These are phyloP conservation scores for Apocrypta bakeri DNA, from an alignment of 1,140 invertebrate species.

Conservation along the genomic window DNA sequence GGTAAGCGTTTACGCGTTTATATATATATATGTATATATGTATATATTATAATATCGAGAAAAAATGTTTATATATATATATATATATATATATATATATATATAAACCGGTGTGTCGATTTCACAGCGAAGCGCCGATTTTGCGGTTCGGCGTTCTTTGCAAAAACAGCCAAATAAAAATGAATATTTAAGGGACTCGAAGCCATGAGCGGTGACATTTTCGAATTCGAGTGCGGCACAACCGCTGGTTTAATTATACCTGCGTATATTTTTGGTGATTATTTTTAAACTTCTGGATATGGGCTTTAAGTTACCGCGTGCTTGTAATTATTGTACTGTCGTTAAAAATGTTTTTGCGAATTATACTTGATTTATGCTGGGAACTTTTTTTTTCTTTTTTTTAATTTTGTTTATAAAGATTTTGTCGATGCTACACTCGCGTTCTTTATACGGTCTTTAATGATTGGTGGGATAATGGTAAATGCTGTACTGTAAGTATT, in stretches of 20 bases:
- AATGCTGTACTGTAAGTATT: background rate
- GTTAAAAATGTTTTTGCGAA: background rate
- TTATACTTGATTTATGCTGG: no score
- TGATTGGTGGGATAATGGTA: no score
- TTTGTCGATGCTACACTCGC: no score
- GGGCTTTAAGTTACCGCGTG: no score
- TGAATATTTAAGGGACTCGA: constrained; percentile 18
- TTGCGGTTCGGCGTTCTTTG: no score
- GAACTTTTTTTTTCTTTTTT: no score
- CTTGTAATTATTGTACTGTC: background rate
- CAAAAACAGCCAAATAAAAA: constrained; percentile 35
- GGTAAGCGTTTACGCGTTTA: constrained; percentile 66
- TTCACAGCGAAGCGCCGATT: background rate
- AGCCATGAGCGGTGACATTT: constrained; percentile 16
- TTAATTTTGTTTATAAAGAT: no score
- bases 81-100: background rate
- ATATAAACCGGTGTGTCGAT: background rate
- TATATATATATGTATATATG: no score
- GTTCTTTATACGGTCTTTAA: no score
- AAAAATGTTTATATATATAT: no score
- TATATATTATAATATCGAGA: background rate
- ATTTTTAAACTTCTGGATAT: no score
- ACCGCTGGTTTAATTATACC: background rate
- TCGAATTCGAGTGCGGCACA: background rate
- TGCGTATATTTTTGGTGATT: no score